A percentile compares a stretch with the other conserved stretches of the same genome.
phyloP scores from a whole-genome alignment of 2,113 vertebrate species.

The Solea solea region DNA sequence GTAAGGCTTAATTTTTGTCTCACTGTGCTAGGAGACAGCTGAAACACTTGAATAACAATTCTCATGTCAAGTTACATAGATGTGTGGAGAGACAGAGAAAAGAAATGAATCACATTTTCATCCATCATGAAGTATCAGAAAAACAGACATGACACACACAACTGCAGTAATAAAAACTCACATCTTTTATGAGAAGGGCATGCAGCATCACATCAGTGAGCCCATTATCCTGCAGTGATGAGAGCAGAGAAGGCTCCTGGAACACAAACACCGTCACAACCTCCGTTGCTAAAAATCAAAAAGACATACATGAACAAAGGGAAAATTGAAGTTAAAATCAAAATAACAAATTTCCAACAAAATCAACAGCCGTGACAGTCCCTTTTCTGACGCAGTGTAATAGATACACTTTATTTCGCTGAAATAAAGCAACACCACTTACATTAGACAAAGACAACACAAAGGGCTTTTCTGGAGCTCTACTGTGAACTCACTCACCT shows the following conservation, averaged over 20 bases:
- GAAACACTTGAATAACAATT: not conserved
- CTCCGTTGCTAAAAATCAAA: constrained; percentile 86
- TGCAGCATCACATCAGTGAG: constrained; percentile 96
- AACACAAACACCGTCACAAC: constrained; percentile 98
- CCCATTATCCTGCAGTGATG: constrained; percentile 94
- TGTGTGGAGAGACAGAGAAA: not conserved
- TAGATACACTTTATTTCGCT: not conserved
- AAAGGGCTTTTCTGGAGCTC: not conserved
- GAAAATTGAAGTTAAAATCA: not conserved
- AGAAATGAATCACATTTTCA: not conserved
- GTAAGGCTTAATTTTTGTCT: too few relatives aligned
- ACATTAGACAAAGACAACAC: not conserved
- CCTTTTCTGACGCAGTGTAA: not conserved
- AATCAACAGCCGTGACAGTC: not conserved
- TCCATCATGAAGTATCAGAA: not conserved
- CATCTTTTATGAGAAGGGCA: constrained; percentile 95
- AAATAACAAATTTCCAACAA: constrained; percentile 1
- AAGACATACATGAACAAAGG: constrained; percentile 21
- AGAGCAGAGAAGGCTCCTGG: constrained; percentile 95
- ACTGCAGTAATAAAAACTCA: constrained; percentile 74
- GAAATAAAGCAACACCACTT: not conserved
- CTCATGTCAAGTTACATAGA: not conserved
- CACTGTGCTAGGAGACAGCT: too few relatives aligned
- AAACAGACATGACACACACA: not conserved
- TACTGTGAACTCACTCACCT: constrained; percentile 84